Evolutionary conservation across 2,888 invertebrate genomes (phyloP), one percentile per base, ranked within the genome.

Genomic region (Tetragnatha montana): DNA sequence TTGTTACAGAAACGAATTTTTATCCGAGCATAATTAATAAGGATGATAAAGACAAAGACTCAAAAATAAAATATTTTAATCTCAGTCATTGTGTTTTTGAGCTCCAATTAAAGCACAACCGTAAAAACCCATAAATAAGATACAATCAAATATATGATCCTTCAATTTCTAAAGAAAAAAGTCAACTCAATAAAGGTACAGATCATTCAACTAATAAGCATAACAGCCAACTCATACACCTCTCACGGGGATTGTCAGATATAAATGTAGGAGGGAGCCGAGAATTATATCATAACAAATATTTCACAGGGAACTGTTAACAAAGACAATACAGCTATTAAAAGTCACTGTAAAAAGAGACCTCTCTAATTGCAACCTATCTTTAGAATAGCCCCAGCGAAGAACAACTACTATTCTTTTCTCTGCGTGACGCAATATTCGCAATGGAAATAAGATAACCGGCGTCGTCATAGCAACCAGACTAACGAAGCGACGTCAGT

Each of bases 401-500:
- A 60, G 60, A 82, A 50, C 75, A 68, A 69, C 75, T n/a, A 82
- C 49, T 74, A 71, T 14, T 78, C 60, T 47, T 68, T 14, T 79
- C n/a, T 17, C 14, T 8, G 35, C 35, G 60, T 79, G 86, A 73
- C 73, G 78, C 47, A 76, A 80, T 75, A 35, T n/a, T 80, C 60
- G 75, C 75, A 68, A n/a, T 70, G 49, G n/a, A 84, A 75, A n/a
- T n/a, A 84, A 76, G 75, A 84, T 69, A 76, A 75, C 75, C 35
- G 51, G 21, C 69, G 86, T 86, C 73, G 73, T 35, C 80, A 86
- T 86, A 73, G 80, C n/a, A 60, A 86, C n/a, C 51, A 60, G 68
- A 76, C 83, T 69, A 84, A 76, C 49, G 76, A 84, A 84, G 69
- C 49, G 76, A 84, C 75, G 83, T 76, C 76, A 60, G 71, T 35